These are phyloP conservation scores for Xestia ashworthii DNA, from an alignment of 2,888 invertebrate genomes.

Conservation along the genomic window DNA sequence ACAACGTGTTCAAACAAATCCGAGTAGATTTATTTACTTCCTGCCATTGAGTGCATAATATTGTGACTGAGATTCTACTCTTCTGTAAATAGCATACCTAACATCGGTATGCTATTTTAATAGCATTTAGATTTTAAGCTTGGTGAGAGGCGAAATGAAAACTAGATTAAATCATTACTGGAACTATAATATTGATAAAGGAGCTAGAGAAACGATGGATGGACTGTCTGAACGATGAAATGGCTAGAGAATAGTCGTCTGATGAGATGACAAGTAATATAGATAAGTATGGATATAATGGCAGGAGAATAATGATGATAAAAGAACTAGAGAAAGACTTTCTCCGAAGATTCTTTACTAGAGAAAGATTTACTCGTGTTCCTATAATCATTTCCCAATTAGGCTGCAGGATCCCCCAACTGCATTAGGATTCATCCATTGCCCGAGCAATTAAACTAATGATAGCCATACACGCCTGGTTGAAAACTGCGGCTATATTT, in stretches of 20 bases:
- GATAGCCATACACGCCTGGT: constrained; percentile 12
- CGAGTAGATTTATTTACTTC: constrained; percentile 43
- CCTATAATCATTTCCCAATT: too few relatives aligned
- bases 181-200: too few relatives aligned
- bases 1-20: constrained; percentile 28
- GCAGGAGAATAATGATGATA: neutral
- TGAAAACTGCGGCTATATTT: constrained; percentile 42
- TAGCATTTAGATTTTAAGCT: neutral
- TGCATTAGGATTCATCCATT: constrained; percentile 1
- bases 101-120: too few relatives aligned
- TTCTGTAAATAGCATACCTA: neutral
- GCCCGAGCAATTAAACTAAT: constrained; percentile 41
- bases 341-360: neutral
- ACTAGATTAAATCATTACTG: too few relatives aligned
- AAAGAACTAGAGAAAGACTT: neutral
- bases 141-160: neutral
- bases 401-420: neutral
- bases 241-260: too few relatives aligned
- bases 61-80: neutral
- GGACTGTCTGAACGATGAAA: too few relatives aligned
- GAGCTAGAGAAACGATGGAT: too few relatives aligned
- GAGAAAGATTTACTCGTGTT: neutral
- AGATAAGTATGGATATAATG: too few relatives aligned
- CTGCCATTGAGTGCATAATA: constrained; percentile 14
- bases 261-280: too few relatives aligned